Base-by-base conservation (phyloP, 37 sponge, comb jelly and placozoan species). In the Dysidea cf. avara region DNA sequence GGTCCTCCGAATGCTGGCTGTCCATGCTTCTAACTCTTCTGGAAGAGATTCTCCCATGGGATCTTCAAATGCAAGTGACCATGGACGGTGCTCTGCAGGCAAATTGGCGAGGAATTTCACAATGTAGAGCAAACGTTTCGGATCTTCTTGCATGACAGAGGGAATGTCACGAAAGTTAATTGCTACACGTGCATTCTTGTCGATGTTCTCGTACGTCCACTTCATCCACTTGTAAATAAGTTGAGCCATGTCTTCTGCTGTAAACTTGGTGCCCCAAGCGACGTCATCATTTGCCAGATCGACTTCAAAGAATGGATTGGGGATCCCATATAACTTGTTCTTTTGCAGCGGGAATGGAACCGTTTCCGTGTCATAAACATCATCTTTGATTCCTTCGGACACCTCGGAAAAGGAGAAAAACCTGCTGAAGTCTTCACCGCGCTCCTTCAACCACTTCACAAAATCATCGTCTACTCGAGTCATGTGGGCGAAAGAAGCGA, bases 161-260 rank as follows among this genome's bases (percentile, higher is more conserved):
- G 86, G 67, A 61, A 93, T 61, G 61, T 93, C 94, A 22, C 94
- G 82, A 20, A 87, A 21, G 57, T 93, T 93, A 52, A 93, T 26
- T 1, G 88, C 56, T 26, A 85, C 67, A 34, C 69, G 61, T 4
- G 82, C 74, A 71, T 81, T 65, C 32, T 36, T 33, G 37, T 54
- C 0, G n/a, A 88, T 57, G 29, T 88, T 48, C 2, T 51, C 37
- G 17, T 68, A 5, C 12, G 68, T 67, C 86, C 86, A 88, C 25
- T 80, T 50, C 34, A 88, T 77, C 56, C 84, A 35, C 64, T 88
- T 82, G n/a, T n/a, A 1, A n/a, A 88, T 49, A 20, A 85, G 82
- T 34, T 78, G 17, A 60, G 83, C 82, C 58, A 80, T 63, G 34
- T 88, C 80, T 16, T 78, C 28, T 7, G 79, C 71, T 13, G 79